A percentile compares a stretch with the other conserved stretches of the same genome.
These are phyloP conservation scores for Esox masquinongy DNA, from an alignment of 2,797 vertebrate genomes.

Conservation along the genomic window DNA sequence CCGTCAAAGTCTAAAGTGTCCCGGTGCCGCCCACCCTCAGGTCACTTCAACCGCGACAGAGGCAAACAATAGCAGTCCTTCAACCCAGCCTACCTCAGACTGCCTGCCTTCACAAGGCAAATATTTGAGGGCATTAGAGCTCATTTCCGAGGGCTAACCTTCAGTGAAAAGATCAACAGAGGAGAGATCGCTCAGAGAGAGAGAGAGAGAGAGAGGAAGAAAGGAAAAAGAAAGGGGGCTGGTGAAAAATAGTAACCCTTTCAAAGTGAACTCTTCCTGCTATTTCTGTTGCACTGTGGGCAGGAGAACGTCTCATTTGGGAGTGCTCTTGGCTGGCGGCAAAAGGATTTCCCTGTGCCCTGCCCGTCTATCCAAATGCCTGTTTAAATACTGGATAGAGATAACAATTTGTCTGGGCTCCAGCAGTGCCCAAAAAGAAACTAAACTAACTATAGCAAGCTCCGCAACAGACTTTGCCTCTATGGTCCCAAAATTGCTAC, in stretches of 20 bases:
- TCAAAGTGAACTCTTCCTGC: constrained; percentile 65
- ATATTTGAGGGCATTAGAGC: constrained; percentile 72
- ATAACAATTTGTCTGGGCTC: constrained; percentile 69
- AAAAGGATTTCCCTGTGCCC: constrained; percentile 69
- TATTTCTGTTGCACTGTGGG: constrained; percentile 77
- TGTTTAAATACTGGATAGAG: constrained; percentile 73
- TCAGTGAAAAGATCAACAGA: constrained; percentile 59
- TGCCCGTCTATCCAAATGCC: constrained; percentile 63
- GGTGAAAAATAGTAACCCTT: constrained; percentile 60
- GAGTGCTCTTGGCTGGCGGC: constrained; percentile 63
- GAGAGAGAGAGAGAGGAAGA: constrained; percentile 39
- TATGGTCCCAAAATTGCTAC: constrained; percentile 62
- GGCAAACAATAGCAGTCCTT: constrained; percentile 59
- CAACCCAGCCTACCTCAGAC: constrained; percentile 47
- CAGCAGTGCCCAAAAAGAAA: constrained; percentile 58
- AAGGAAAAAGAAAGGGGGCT: constrained; percentile 53
- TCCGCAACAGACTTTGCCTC: constrained; percentile 46
- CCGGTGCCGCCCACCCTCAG: constrained; percentile 61
- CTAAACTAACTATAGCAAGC: constrained; percentile 66
- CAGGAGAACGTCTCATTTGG: constrained; percentile 76
- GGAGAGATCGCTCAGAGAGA: constrained; percentile 46
- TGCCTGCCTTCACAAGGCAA: constrained; percentile 59
- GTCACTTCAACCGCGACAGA: constrained; percentile 56
- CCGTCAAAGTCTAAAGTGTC: constrained; percentile 47
- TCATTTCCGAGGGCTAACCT: constrained; percentile 55